Conservation (phyloP, 2,113 vertebrate species). For the Nipponia nippon region DNA sequence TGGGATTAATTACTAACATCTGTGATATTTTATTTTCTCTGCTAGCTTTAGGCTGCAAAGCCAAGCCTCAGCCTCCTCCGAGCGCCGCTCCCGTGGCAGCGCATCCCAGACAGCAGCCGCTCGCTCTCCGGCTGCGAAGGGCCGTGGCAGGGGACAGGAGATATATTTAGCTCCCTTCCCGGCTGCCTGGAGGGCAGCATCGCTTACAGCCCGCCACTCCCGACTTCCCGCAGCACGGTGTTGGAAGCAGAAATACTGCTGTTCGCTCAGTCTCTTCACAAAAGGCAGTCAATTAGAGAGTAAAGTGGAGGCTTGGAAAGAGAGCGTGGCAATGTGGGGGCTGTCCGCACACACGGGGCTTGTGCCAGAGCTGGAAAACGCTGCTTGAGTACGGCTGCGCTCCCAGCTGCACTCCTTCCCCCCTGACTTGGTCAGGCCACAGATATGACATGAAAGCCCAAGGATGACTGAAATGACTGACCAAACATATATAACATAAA, state of each 20-base stretch:
- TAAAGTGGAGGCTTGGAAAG: background rate
- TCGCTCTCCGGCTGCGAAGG: background rate
- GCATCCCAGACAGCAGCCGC: background rate
- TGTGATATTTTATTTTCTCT: background rate
- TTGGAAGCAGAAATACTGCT: background rate
- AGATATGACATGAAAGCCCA: background rate
- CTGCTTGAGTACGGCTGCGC: fast-evolving
- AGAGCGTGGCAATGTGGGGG: fast-evolving
- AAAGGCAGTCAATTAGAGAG: background rate
- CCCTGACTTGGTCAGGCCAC: background rate
- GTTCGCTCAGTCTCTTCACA: background rate
- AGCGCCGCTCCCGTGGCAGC: background rate
- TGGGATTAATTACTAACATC: background rate
- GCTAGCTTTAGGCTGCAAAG: background rate
- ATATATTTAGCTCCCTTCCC: background rate
- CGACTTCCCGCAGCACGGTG: fast-evolving
- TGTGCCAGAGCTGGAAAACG: background rate
- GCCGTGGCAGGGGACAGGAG: background rate
- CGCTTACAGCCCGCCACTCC: fast-evolving
- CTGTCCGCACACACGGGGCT: fast-evolving
- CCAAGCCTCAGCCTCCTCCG: background rate
- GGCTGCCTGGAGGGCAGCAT: background rate
- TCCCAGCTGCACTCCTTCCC: background rate
- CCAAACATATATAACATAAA: background rate
- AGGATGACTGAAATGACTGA: background rate